A percentile compares a stretch with the other conserved stretches of the same genome.
These are phyloP conservation scores for Rhinichthys klamathensis DNA, from an alignment of 2,113 vertebrate genomes.

Conservation along the genomic window DNA sequence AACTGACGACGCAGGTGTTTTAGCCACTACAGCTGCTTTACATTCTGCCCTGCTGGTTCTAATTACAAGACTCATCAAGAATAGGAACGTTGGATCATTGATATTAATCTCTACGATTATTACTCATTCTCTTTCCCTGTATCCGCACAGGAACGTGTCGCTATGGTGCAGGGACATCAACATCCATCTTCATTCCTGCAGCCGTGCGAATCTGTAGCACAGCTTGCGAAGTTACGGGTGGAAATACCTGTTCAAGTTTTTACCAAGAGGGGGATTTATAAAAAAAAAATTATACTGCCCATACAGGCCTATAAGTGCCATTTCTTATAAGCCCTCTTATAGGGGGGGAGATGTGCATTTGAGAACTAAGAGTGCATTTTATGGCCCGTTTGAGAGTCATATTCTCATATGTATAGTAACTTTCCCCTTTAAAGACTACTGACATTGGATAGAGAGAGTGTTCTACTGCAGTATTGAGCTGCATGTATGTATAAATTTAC, in stretches of 20 bases:
- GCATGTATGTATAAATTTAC: neutral
- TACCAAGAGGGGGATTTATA: conserved; percentile 1
- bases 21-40: conserved; percentile 60
- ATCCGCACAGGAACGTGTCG: conserved; percentile 46
- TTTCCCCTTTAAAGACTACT: conserved; percentile 58
- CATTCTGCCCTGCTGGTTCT: conserved; percentile 67
- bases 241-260: neutral
- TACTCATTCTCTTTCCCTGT: conserved; percentile 65
- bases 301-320: conserved; percentile 70
- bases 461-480: neutral
- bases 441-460: conserved; percentile 49
- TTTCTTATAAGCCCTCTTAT: too few relatives aligned
- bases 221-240: neutral
- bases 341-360: conserved; percentile 42
- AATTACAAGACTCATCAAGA: conserved; percentile 73
- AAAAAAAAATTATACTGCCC: conserved; percentile 34
- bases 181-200: conserved; percentile 65
- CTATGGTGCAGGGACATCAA: conserved; percentile 60
- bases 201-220: neutral
- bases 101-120: conserved; percentile 74
- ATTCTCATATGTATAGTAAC: conserved; percentile 63
- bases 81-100: conserved; percentile 72
- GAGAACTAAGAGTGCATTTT: conserved; percentile 57
- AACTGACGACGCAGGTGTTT: conserved; percentile 47
- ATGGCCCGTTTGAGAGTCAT: conserved; percentile 61